Base-by-base conservation (phyloP, 2,797 vertebrate species). In the Huso huso region DNA sequence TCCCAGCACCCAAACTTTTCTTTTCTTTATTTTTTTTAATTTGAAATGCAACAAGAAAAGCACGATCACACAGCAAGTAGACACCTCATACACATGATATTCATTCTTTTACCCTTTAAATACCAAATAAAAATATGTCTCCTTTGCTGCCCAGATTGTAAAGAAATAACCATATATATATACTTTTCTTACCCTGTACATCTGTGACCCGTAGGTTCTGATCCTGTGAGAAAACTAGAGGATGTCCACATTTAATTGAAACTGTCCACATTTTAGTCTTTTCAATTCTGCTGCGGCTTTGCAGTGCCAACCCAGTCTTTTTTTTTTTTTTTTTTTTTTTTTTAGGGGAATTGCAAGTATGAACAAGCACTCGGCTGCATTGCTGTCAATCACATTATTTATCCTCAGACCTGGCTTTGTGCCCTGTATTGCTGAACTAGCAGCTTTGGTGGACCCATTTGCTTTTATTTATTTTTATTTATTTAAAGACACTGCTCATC, bases 11-110 rank as follows among this genome's bases (percentile, higher is more conserved):
- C 75, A 77, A 23, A 58, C 69, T 37, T 37, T 37, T 37, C 37
- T 37, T 37, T 37, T 37, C 3, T 37, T 37, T 37, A 4, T 37
- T 37, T 37, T 37, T 37, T 37, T 37, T 37, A 18, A 18, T 18
- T 18, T 37, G 37, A 79, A 86, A 88, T 86, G 86, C 79, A 77
- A 88, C 84, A 85, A 81, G 82, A 82, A 78, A 84, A 84, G 81
- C 80, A 86, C 83, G 71, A 84, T 75, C 84, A 86, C 85, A 84
- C 78, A 10, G 81, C 81, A 83, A 84, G 81, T 68, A 84, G 77
- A 84, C 82, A 67, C 68, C 72, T 77, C 76, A 70, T 72, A 71
- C 73, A 68, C 65, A 50, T 71, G 51, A 72, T 66, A 70, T 70
- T 70, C 50, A 72, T 64, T 62, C 68, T 65, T 61, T 63, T 69